A percentile compares a stretch with the other conserved stretches of the same genome.
Evolutionary conservation across 2,113 vertebrate species (phyloP).

Genomic region (Cyprinodon variegatus): DNA sequence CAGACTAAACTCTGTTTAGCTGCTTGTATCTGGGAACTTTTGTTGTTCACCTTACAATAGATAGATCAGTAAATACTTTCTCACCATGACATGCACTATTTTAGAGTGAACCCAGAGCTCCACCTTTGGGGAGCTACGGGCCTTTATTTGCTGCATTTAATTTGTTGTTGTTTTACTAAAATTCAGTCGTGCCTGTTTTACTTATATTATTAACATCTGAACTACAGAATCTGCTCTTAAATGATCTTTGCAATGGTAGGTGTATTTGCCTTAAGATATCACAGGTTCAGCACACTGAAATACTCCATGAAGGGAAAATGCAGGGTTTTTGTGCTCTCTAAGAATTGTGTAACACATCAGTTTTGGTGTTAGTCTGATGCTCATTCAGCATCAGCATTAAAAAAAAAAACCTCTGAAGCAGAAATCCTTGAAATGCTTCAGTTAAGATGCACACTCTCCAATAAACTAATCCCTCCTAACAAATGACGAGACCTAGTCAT

Average conservation of each 20-base stretch:
- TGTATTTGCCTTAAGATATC: neutral
- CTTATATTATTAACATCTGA: neutral
- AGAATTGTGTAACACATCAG: neutral
- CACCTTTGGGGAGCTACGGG: too few relatives aligned
- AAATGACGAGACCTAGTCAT: slow-evolving; percentile 53
- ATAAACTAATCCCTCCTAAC: slow-evolving; percentile 68
- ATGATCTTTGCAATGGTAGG: neutral
- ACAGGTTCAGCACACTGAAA: slow-evolving; percentile 11
- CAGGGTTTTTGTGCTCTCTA: neutral
- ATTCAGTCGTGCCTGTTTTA: neutral
- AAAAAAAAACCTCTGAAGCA: slow-evolving; percentile 46
- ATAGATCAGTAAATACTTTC: too few relatives aligned
- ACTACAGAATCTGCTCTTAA: neutral
- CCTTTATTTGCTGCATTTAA: too few relatives aligned
- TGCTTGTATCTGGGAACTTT: too few relatives aligned
- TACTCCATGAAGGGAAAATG: neutral
- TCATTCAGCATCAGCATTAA: slow-evolving; percentile 14
- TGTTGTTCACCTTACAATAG: too few relatives aligned
- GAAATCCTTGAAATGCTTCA: slow-evolving; percentile 53
- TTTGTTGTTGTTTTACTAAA: too few relatives aligned
- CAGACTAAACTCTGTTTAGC: too few relatives aligned
- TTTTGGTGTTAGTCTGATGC: neutral
- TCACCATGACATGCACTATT: too few relatives aligned
- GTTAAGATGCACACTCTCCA: slow-evolving; percentile 44
- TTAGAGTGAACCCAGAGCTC: too few relatives aligned